Conservation (phyloP, 2,113 vertebrate genomes). For the Onychostruthus taczanowskii region DNA sequence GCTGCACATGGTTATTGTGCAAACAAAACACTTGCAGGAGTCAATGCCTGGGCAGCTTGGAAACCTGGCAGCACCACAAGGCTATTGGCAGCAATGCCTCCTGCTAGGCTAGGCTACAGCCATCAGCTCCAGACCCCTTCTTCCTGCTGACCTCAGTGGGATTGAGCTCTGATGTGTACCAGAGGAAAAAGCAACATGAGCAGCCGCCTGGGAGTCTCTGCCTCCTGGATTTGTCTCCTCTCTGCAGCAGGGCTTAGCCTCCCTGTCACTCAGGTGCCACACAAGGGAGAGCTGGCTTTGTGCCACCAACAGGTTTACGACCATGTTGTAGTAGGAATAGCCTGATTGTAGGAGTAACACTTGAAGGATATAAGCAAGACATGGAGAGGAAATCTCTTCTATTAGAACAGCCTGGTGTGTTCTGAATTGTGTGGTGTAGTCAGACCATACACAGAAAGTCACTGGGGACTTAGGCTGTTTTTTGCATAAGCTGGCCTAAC, state of each 20-base stretch:
- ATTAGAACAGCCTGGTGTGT: not conserved
- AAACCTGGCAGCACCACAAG: not conserved
- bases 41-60: rapidly evolving
- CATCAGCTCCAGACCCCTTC: not conserved
- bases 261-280: not conserved
- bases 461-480: not conserved
- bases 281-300: not conserved
- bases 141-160: not conserved
- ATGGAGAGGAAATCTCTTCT: not conserved
- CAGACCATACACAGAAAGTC: not conserved
- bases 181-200: not conserved
- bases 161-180: not conserved
- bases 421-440: conserved; percentile 23
- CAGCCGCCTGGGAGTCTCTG: rapidly evolving
- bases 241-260: not conserved
- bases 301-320: not conserved
- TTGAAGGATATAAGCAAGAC: not conserved
- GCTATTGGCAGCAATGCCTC: not conserved
- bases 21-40: not conserved
- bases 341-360: not conserved
- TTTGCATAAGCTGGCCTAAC: not conserved
- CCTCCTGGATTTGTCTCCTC: not conserved
- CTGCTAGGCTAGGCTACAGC: not conserved
- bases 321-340: not conserved
- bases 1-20: rapidly evolving